Evolutionary conservation across 2,888 invertebrate genomes (phyloP), one percentile per base, ranked within the genome.

Genomic region (Orchesella flavescens): DNA sequence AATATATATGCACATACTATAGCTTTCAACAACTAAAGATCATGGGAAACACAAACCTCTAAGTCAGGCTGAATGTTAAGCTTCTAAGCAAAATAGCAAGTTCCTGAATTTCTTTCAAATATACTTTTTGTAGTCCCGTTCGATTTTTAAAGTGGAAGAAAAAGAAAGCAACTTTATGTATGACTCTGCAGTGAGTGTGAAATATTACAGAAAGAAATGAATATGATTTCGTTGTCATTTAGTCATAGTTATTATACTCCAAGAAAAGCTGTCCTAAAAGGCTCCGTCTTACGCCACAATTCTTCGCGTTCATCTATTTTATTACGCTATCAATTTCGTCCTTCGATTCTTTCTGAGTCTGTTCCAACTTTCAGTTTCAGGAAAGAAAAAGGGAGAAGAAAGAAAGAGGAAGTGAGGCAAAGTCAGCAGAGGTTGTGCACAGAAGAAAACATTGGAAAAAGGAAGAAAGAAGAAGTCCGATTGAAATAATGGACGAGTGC

Each of bases 141-240:
- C 34, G 1, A 9, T 7, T n/a, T 17, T 59, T 21, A 59, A 13
- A 12, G 59, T 19, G 17, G 59, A 21, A 21, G 21, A 34, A 63
- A 24, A 24, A 63, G n/a, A 63, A 21, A 24, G 34, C 10, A 19
- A 19, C n/a, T 5, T 34, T 34, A 2, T 34, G 34, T 2, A 34
- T 34, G 34, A 34, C 3, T 34, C 34, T 34, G 63, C 24, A 13
- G 24, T 34, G 63, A 63, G 63, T 63, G 63, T 63, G 63, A 63
- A 63, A 63, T 63, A 63, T 63, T 63, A 24, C 24, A 23, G 63
- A 63, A 4, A 23, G 24, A 57, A 57, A 57, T 34, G 63, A 63
- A 63, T 63, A 63, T 63, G 63, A 63, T 63, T 63, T 63, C 63
- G 23, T 63, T 63, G 63, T 63, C 63, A 63, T 63, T 63, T 63